Conservation (phyloP, 2,797 vertebrate genomes). For the Amazona finschi region DNA sequence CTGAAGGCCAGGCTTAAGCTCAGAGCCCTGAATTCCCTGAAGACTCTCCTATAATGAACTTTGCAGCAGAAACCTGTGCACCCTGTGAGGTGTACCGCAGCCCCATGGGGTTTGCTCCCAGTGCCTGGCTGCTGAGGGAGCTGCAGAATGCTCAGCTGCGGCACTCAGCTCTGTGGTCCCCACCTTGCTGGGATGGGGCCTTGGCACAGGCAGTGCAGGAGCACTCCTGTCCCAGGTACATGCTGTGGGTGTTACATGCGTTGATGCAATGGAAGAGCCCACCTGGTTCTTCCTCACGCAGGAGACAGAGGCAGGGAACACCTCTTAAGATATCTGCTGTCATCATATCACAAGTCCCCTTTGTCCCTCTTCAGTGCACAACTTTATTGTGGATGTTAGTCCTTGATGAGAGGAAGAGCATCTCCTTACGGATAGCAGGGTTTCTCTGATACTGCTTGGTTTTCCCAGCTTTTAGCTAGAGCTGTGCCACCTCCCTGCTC, state of each 20-base stretch:
- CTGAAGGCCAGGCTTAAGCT: neutral
- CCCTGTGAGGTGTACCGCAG: neutral
- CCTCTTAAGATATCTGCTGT: neutral
- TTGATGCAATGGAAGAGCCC: neutral
- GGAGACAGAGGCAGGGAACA: neutral
- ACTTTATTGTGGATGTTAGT: neutral
- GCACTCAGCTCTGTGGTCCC: neutral
- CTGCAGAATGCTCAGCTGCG: neutral
- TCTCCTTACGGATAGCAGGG: rapidly evolving
- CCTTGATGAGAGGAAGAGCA: neutral
- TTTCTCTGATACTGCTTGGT: neutral
- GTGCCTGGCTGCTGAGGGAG: neutral
- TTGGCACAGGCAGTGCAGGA: neutral
- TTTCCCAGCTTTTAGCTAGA: neutral
- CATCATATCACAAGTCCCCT: neutral
- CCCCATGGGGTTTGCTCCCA: neutral
- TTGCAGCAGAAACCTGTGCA: neutral
- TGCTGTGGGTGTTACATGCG: rapidly evolving
- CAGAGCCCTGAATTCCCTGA: neutral
- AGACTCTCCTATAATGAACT: neutral
- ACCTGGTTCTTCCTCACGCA: neutral
- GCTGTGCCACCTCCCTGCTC: neutral
- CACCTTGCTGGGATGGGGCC: neutral
- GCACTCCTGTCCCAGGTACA: rapidly evolving
- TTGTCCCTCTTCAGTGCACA: neutral